phyloP scores from a whole-genome alignment of 2,888 invertebrate genomes.

The Drosophila gaucha region DNA sequence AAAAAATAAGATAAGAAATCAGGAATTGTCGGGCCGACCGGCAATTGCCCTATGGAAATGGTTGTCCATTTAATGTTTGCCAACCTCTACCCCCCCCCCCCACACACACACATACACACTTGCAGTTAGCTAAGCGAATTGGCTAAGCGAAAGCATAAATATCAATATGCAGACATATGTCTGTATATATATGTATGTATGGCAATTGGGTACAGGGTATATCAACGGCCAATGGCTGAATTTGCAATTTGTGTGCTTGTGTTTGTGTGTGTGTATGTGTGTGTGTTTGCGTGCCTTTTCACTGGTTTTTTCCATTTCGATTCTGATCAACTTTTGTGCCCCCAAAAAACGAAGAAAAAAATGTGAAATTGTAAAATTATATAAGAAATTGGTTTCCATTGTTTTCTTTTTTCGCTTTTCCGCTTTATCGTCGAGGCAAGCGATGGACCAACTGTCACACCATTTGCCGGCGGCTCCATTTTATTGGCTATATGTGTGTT shows the following conservation, averaged over 20 bases:
- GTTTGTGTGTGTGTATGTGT: background rate
- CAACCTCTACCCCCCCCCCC: too few species aligned
- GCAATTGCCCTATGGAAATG: constrained; percentile 9
- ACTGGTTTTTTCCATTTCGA: constrained; percentile 6
- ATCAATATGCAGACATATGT: constrained; percentile 2
- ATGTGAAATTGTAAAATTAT: constrained; percentile 51
- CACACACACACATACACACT: too few species aligned
- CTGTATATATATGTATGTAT: background rate
- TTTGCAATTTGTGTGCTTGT: background rate
- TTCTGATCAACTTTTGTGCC: constrained; percentile 23
- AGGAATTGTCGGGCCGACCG: constrained; percentile 2
- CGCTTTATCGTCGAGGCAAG: constrained; percentile 33
- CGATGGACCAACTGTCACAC: constrained; percentile 29
- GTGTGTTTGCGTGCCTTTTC: constrained; percentile 2
- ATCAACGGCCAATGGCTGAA: background rate
- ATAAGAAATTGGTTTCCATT: constrained; percentile 57
- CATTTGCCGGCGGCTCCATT: constrained; percentile 34
- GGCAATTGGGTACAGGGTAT: constrained; percentile 11
- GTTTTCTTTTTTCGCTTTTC: constrained; percentile 11
- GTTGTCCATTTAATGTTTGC: background rate
- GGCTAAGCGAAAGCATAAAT: constrained; percentile 7
- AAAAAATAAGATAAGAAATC: constrained; percentile 25
- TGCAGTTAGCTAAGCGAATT: background rate
- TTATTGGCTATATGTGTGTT: constrained; percentile 36
- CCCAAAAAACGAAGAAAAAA: background rate